Percentiles rank a stretch among this genome's conserved stretches.
These are phyloP conservation scores for Drosophila atroscutellata DNA, from an alignment of 2,888 invertebrate genomes.

Conservation along the genomic window DNA sequence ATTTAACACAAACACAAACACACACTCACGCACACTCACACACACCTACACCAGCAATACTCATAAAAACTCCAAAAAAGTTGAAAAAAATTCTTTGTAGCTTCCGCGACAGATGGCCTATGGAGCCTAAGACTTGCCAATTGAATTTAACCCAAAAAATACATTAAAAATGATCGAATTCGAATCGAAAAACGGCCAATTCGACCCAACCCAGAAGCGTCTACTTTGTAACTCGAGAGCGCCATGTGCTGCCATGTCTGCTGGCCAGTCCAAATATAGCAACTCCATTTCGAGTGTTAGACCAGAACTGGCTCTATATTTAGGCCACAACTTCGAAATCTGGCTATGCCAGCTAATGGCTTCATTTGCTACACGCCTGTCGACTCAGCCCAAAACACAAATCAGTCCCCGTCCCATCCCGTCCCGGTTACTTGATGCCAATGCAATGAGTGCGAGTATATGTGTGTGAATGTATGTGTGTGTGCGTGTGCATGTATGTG, in stretches of 20 bases:
- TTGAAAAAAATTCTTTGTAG: conserved; percentile 31
- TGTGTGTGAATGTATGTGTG: neutral
- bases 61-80: conserved; percentile 5
- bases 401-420: conserved; percentile 1
- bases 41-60: neutral
- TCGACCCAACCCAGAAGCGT: neutral
- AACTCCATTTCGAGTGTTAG: conserved; percentile 49
- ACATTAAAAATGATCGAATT: conserved; percentile 19
- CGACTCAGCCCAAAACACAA: conserved; percentile 12
- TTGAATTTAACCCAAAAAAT: conserved; percentile 45
- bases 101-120: conserved; percentile 52
- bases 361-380: conserved; percentile 60
- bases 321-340: conserved; percentile 57
- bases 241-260: conserved; percentile 36
- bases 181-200: neutral
- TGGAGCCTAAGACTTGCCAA: conserved; percentile 46
- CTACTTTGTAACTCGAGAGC: conserved; percentile 49
- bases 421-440: conserved; percentile 72
- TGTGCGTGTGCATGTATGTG: neutral
- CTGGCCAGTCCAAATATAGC: conserved; percentile 50
- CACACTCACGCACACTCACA: neutral
- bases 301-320: conserved; percentile 51
- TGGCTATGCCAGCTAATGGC: conserved; percentile 62
- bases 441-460: conserved; percentile 38
- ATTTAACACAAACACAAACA: conserved; percentile 14